phyloP scores from a whole-genome alignment of 2,113 vertebrate species.

The Cephalophus harveyi region DNA sequence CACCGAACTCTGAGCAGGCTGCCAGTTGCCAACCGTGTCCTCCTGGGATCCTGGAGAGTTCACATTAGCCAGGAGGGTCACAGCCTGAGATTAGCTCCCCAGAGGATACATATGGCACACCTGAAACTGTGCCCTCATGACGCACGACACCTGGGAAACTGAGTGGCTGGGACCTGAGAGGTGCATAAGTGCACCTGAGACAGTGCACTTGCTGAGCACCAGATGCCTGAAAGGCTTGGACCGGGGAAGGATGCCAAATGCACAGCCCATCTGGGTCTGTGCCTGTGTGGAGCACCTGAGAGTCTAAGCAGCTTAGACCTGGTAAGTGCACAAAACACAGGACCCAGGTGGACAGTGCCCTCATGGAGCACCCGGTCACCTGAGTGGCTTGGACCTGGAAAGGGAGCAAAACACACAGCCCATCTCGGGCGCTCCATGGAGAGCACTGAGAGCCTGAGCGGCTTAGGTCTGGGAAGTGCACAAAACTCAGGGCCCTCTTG shows the following conservation, averaged over 20 bases:
- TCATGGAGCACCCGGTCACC: neutral
- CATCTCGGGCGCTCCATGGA: rapidly evolving
- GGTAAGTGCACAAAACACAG: too few relatives aligned
- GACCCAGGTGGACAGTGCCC: neutral
- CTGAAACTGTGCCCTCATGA: neutral
- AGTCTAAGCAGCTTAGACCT: too few relatives aligned
- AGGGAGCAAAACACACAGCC: neutral
- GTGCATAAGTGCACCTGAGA: neutral
- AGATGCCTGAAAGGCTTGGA: neutral
- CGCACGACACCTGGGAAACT: neutral
- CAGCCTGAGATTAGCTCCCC: neutral
- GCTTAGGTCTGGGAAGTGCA: neutral
- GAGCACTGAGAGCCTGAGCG: neutral
- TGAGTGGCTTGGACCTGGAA: neutral
- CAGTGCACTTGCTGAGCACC: neutral
- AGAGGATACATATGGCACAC: neutral
- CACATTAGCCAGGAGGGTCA: neutral
- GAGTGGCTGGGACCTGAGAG: neutral
- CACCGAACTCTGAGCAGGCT: neutral
- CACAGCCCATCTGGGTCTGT: neutral
- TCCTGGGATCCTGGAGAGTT: neutral
- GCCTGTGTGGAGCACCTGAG: neutral
- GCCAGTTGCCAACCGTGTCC: neutral
- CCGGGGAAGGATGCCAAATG: neutral
- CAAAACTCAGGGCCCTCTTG: neutral